Percentiles rank a stretch among this genome's conserved stretches.
phyloP scores from a whole-genome alignment of 1,140 invertebrate genomes.

The Drosophila pseudoananassae region DNA sequence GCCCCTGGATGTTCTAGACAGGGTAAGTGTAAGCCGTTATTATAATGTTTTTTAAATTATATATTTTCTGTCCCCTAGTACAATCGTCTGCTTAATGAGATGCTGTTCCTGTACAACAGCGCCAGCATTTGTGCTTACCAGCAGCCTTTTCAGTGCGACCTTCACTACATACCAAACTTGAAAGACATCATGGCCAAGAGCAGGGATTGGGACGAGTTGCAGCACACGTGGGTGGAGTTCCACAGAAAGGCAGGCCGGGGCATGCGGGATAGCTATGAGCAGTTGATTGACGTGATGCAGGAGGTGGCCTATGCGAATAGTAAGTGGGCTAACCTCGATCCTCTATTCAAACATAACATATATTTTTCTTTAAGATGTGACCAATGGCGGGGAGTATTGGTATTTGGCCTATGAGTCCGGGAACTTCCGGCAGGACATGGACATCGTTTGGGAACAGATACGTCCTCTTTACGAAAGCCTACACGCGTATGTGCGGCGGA shows the following conservation, averaged over 20 bases:
- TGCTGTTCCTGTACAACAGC: slow-evolving; percentile 94
- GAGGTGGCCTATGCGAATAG: slow-evolving; percentile 94
- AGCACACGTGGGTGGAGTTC: slow-evolving; percentile 95
- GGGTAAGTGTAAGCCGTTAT: slow-evolving; percentile 86
- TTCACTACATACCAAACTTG: slow-evolving; percentile 92
- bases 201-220: slow-evolving; percentile 93
- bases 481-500: slow-evolving; percentile 94
- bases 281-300: slow-evolving; percentile 93
- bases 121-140: slow-evolving; percentile 93
- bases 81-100: slow-evolving; percentile 93
- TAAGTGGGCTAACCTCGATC: slow-evolving; percentile 84
- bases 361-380: slow-evolving; percentile 87
- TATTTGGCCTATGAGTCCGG: slow-evolving; percentile 91
- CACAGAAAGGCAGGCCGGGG: slow-evolving; percentile 90
- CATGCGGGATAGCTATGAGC: slow-evolving; percentile 92
- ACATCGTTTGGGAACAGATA: slow-evolving; percentile 92
- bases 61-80: slow-evolving; percentile 86
- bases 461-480: slow-evolving; percentile 94
- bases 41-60: too few relatives aligned
- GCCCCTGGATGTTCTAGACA: slow-evolving; percentile 91
- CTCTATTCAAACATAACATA: background rate
- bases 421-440: slow-evolving; percentile 90
- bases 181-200: slow-evolving; percentile 89
- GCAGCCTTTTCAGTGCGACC: slow-evolving; percentile 91
- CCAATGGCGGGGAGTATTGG: slow-evolving; percentile 93